These are phyloP conservation scores for Apoderus coryli DNA, from an alignment of 2,888 invertebrate genomes.

Conservation along the genomic window DNA sequence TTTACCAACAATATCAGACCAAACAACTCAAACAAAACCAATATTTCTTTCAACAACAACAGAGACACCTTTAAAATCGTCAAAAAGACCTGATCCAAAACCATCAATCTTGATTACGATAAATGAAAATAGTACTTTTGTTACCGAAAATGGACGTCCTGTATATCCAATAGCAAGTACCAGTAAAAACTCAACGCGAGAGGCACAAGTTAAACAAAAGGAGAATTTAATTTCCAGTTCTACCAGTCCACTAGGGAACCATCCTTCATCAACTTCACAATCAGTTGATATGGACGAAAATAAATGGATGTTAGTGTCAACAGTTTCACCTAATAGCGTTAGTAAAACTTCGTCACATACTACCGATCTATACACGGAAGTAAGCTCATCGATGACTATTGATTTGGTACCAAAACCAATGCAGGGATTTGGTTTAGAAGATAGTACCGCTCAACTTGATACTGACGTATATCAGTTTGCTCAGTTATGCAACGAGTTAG, in stretches of 20 bases:
- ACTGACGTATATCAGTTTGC: slow-evolving; percentile 65
- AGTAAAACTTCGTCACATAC: slow-evolving; percentile 16
- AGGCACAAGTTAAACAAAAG: background rate
- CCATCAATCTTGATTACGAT: slow-evolving; percentile 17
- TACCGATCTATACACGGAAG: slow-evolving; percentile 20
- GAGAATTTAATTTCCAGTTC: background rate
- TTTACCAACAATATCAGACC: slow-evolving; percentile 15
- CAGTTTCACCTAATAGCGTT: slow-evolving; percentile 33
- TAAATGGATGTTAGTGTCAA: slow-evolving; percentile 44
- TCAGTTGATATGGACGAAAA: slow-evolving; percentile 14
- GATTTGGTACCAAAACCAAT: slow-evolving; percentile 40
- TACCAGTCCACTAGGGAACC: slow-evolving; percentile 2
- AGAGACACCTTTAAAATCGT: slow-evolving; percentile 6
- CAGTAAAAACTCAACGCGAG: too few species aligned
- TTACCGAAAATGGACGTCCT: slow-evolving; percentile 9
- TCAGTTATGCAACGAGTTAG: slow-evolving; percentile 70
- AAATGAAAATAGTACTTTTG: slow-evolving; percentile 15
- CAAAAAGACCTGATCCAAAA: too few species aligned
- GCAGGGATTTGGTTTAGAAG: slow-evolving; percentile 57
- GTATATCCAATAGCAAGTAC: too few species aligned
- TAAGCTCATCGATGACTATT: slow-evolving; percentile 30
- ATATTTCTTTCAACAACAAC: too few species aligned
- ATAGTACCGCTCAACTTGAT: slow-evolving; percentile 54
- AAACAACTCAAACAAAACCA: slow-evolving; percentile 12
- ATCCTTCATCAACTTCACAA: slow-evolving; percentile 1